phyloP scores from a whole-genome alignment of 2,113 vertebrate species.

The Proterorhinus semilunaris region DNA sequence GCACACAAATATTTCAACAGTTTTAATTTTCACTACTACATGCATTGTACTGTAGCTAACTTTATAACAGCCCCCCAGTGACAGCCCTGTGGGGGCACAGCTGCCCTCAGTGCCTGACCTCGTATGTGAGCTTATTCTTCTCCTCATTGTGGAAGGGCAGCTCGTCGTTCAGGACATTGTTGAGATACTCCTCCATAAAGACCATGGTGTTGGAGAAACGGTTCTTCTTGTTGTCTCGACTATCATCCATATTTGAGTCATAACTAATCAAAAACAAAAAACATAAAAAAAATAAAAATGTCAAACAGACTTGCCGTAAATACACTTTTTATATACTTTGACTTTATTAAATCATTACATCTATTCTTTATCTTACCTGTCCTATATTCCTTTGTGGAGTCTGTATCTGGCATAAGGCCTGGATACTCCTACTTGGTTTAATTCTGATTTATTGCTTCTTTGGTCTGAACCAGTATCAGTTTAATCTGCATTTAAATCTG shows the following conservation, averaged over 20 bases:
- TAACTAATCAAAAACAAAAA: conserved; percentile 77
- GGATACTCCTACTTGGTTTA: too few relatives aligned
- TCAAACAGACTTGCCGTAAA: background rate
- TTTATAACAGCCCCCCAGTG: background rate
- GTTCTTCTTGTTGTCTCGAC: conserved; percentile 96
- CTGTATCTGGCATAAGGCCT: too few relatives aligned
- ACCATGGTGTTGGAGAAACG: conserved; percentile 95
- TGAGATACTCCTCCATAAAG: conserved; percentile 98
- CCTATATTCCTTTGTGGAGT: too few relatives aligned
- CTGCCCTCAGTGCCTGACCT: conserved; percentile 71
- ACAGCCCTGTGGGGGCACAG: too few relatives aligned
- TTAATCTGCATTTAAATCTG: too few relatives aligned
- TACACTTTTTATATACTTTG: too few relatives aligned
- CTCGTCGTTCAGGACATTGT: conserved; percentile 90
- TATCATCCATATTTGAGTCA: conserved; percentile 92
- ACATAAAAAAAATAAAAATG: background rate
- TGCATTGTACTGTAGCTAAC: background rate
- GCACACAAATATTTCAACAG: background rate
- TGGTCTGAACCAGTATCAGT: too few relatives aligned
- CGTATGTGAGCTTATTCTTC: conserved; percentile 97
- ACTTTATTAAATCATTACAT: too few relatives aligned
- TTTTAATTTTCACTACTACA: background rate
- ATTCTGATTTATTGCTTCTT: too few relatives aligned
- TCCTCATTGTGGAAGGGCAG: conserved; percentile 93
- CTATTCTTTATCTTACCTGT: too few relatives aligned